Percentiles rank a stretch among this genome's conserved stretches.
Conservation (phyloP, 2,797 vertebrate genomes). For the Eremophila alpestris region DNA sequence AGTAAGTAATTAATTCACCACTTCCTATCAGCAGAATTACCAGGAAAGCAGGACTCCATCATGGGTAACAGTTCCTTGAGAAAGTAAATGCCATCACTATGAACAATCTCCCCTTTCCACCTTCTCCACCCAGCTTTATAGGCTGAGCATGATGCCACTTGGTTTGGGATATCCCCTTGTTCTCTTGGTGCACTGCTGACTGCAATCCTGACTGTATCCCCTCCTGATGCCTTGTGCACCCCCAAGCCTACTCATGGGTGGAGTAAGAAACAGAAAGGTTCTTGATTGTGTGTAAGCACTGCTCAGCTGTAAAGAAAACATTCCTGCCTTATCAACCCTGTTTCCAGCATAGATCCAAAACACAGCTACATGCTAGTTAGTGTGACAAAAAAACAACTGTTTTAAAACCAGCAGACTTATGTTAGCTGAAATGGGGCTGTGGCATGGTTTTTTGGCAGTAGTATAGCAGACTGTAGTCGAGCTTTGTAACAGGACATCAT, state of each 20-base stretch:
- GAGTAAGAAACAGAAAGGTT: background rate
- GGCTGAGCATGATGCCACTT: background rate
- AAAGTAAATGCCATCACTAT: background rate
- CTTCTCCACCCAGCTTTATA: background rate
- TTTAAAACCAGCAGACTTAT: background rate
- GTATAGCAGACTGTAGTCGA: background rate
- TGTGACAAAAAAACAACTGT: background rate
- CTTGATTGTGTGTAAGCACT: background rate
- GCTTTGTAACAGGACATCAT: background rate
- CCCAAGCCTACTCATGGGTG: fast-evolving
- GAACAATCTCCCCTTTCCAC: background rate
- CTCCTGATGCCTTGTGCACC: background rate
- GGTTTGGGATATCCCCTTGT: background rate
- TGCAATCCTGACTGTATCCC: background rate
- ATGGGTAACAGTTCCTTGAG: background rate
- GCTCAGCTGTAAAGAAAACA: background rate
- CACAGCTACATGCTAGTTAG: background rate
- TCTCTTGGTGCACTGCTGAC: background rate
- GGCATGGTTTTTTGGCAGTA: fast-evolving
- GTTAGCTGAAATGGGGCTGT: background rate
- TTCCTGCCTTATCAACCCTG: background rate
- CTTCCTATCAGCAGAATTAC: background rate
- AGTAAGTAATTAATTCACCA: background rate
- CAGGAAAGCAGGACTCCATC: background rate
- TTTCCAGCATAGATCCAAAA: background rate